phyloP scores from a whole-genome alignment of 2,797 vertebrate species.

The Xerus rutilus region DNA sequence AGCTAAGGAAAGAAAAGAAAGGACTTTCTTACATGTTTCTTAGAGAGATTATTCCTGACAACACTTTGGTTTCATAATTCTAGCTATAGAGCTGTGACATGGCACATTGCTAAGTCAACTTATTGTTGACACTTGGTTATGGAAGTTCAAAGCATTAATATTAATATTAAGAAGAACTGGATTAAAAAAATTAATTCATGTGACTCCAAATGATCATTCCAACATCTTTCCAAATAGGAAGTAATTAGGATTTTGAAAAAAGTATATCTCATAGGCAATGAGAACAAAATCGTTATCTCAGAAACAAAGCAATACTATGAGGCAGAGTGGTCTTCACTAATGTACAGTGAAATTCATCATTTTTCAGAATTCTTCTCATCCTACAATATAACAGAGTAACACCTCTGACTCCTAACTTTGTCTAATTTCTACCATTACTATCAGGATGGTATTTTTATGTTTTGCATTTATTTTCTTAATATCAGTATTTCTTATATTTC shows the following conservation, averaged over 20 bases:
- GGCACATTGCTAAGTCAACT: not conserved
- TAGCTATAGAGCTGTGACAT: not conserved
- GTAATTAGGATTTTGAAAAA: not conserved
- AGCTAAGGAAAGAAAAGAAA: not conserved
- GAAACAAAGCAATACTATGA: not conserved
- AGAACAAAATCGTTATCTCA: not conserved
- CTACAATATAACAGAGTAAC: not conserved
- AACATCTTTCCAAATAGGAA: not conserved
- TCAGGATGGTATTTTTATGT: not conserved
- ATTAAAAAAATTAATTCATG: not conserved
- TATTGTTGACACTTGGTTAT: not conserved
- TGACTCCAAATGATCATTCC: not conserved
- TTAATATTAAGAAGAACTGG: not conserved
- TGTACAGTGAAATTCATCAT: not conserved
- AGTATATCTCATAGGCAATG: not conserved
- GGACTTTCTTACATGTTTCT: not conserved
- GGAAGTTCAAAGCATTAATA: not conserved
- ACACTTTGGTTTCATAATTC: not conserved
- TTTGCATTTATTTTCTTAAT: not conserved
- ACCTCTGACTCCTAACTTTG: not conserved
- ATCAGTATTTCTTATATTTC: not conserved
- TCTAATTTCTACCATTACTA: not conserved
- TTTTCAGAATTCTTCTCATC: slow-evolving; percentile 2
- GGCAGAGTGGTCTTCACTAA: not conserved
- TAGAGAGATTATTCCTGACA: not conserved